A percentile compares a stretch with the other conserved stretches of the same genome.
These are phyloP conservation scores for Chloroceryle aenea DNA, from an alignment of 2,113 vertebrate genomes.

Conservation along the genomic window DNA sequence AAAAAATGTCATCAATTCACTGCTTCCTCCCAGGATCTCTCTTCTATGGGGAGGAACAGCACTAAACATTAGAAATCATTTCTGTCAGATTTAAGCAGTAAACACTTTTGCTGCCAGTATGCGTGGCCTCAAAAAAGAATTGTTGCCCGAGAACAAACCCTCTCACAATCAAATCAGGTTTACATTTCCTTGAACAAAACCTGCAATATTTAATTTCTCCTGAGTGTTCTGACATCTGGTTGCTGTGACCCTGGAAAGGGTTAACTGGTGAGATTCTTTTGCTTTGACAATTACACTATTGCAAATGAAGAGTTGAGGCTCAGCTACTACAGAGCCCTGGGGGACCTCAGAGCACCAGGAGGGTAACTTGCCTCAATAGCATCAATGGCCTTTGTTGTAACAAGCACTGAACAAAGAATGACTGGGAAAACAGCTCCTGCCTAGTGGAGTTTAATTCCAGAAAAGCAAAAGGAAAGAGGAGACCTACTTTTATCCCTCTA, in stretches of 20 bases:
- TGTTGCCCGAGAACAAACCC: background rate
- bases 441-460: background rate
- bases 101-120: background rate
- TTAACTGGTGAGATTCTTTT: background rate
- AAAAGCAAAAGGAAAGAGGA: background rate
- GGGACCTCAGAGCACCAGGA: background rate
- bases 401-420: background rate
- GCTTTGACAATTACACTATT: background rate
- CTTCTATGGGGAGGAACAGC: background rate
- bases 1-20: accelerated
- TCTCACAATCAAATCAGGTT: background rate
- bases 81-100: background rate
- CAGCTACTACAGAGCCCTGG: background rate
- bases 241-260: background rate
- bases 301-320: background rate
- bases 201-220: background rate
- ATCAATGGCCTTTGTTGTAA: background rate
- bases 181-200: background rate
- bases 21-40: background rate
- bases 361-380: background rate
- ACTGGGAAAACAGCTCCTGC: background rate
- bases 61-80: background rate
- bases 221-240: background rate
- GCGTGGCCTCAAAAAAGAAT: background rate
- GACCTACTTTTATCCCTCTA: background rate